A percentile compares a stretch with the other conserved stretches of the same genome.
Evolutionary conservation across 2,888 invertebrate species (phyloP).

Genomic region (Polymixis lichenea): DNA sequence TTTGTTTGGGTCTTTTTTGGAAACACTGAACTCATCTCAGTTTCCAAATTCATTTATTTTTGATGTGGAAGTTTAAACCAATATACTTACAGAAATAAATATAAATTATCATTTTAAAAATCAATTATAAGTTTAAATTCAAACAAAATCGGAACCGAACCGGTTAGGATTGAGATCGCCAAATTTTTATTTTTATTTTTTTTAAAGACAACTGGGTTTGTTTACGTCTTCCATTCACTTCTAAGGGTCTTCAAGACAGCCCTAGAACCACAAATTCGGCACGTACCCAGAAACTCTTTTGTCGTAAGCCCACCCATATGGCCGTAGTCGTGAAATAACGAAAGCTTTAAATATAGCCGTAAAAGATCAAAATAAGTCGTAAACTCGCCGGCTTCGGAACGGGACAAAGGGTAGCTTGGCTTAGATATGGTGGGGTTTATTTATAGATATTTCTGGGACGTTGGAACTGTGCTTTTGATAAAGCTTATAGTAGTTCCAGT

Average conservation of each 20-base stretch:
- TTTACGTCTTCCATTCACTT: not conserved
- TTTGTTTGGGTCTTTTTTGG: no score
- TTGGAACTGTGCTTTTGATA: constrained; percentile 13
- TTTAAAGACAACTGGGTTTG: no score
- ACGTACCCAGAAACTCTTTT: constrained; percentile 47
- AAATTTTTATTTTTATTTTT: no score
- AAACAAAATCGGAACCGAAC: no score
- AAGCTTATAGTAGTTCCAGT: not conserved
- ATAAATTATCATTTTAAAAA: no score
- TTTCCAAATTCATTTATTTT: no score
- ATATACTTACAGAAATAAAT: no score
- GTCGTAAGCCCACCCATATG: constrained; percentile 66
- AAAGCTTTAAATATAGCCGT: constrained; percentile 73
- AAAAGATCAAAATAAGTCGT: constrained; percentile 77
- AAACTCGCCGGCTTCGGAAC: constrained; percentile 63
- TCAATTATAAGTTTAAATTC: no score
- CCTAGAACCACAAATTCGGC: constrained; percentile 55
- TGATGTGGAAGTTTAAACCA: no score
- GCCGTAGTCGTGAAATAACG: constrained; percentile 43
- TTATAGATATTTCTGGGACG: constrained; percentile 22
- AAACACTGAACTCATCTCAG: no score
- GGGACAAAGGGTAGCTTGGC: constrained; percentile 51
- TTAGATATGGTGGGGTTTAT: constrained; percentile 42
- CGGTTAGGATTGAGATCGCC: no score
- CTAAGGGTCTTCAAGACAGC: constrained; percentile 19